Conservation (phyloP, 1,140 invertebrate species). For the Ceratitis capitata region DNA sequence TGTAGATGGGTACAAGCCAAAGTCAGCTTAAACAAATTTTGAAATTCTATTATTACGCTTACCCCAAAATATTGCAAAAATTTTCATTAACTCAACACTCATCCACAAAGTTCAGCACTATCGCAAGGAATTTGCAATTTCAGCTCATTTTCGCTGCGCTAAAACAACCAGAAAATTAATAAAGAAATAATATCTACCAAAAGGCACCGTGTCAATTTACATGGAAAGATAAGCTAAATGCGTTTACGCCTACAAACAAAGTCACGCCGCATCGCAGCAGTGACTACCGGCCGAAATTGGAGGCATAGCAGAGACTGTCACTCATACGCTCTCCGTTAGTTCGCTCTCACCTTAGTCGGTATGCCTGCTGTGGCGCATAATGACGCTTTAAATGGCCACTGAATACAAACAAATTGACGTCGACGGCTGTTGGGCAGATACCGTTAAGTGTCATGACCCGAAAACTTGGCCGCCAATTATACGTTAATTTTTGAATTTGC, state of each 20-base stretch:
- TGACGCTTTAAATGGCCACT: neutral
- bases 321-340: neutral
- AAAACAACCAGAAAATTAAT: neutral
- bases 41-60: too few relatives aligned
- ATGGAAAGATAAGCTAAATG: neutral
- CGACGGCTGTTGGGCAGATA: neutral
- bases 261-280: neutral
- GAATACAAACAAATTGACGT: neutral
- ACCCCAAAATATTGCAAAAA: neutral
- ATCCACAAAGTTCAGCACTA: neutral
- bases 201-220: neutral
- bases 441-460: neutral
- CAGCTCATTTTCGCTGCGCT: neutral
- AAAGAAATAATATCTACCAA: neutral
- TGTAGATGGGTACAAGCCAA: too few relatives aligned
- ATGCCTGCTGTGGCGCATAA: too few relatives aligned
- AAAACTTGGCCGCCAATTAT: slow-evolving; percentile 8
- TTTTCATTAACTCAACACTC: neutral
- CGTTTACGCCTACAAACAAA: neutral
- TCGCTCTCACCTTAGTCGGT: too few relatives aligned
- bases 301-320: neutral
- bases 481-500: neutral
- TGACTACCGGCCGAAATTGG: neutral
- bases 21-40: too few relatives aligned
- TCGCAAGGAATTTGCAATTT: neutral